Evolutionary conservation across 2,888 invertebrate species (phyloP), one percentile per base, ranked within the genome.

Genomic region (Pyrgus malvae): DNA sequence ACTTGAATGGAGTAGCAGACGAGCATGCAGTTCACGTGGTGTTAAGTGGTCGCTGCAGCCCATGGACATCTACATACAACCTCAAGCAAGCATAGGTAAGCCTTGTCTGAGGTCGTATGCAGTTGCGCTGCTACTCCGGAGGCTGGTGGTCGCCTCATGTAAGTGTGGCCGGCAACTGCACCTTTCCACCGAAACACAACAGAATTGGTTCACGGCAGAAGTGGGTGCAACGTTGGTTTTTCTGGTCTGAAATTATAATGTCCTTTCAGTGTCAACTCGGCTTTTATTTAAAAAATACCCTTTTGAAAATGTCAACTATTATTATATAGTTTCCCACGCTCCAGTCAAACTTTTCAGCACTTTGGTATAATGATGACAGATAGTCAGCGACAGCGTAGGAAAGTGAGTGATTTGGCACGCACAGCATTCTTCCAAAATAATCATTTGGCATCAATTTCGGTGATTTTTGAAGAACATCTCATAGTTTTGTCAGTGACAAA

Each of bases 321-420:
- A 38, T 23, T 23, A 38, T 38, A 19, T 5, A 16, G 8, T 37
- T 48, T 48, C 48, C 48, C 48, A 48, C 48, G 38, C 48, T 48
- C 37, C 27, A 27, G 17, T 38, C 37, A 19, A 35, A 38, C 27
- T 48, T 48, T 48, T 51, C 35, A 51, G 44, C 51, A 51, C 44
- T 37, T 45, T 44, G 27, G 9, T 44, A 19, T 29, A 44, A 51
- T 37, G 51, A 37, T 51, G 51, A 44, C 51, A 37, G 44, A 51
- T 44, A 51, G 51, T 12, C 50, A 17, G n/a, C n/a, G 35, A 25
- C 35, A 17, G 42, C 25, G 42, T 37, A 25, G 23, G 44, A 37
- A 51, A 27, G 44, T 51, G 44, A 51, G 27, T 44, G 51, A 37
- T 37, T 51, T 51, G 51, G 51, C 51, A 21, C 51, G 44, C 27